Evolutionary conservation across 2,797 vertebrate genomes (phyloP).

Genomic region (Xenops minutus): DNA sequence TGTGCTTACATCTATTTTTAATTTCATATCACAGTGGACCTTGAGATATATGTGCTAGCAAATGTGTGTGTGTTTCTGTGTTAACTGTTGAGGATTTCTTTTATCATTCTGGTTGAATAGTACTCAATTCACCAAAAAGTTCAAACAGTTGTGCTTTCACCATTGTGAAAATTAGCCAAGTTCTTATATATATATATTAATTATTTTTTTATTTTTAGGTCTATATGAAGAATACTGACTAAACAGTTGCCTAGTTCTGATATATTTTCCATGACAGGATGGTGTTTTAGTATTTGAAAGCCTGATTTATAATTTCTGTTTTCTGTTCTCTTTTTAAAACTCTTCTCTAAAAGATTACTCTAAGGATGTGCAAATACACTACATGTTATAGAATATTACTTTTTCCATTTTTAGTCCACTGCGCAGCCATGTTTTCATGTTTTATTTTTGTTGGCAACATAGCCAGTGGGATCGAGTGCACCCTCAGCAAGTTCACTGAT

Average conservation of each 20-base stretch:
- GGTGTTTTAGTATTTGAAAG: neutral
- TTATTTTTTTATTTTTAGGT: neutral
- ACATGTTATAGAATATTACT: neutral
- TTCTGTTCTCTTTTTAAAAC: neutral
- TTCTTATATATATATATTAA: neutral
- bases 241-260: neutral
- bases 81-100: neutral
- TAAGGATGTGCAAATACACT: neutral
- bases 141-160: neutral
- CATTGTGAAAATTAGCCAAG: neutral
- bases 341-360: neutral
- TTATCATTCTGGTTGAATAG: neutral
- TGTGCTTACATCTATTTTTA: neutral
- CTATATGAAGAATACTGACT: neutral
- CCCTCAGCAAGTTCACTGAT: neutral
- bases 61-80: rapidly evolving
- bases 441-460: neutral
- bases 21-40: neutral
- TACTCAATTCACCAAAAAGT: neutral
- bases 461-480: neutral
- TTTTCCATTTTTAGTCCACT: neutral
- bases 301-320: neutral
- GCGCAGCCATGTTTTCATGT: neutral
- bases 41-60: neutral
- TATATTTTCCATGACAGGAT: neutral